Base-by-base conservation (phyloP, 2,797 vertebrate genomes). In the Parotocinclus haroldoi region DNA sequence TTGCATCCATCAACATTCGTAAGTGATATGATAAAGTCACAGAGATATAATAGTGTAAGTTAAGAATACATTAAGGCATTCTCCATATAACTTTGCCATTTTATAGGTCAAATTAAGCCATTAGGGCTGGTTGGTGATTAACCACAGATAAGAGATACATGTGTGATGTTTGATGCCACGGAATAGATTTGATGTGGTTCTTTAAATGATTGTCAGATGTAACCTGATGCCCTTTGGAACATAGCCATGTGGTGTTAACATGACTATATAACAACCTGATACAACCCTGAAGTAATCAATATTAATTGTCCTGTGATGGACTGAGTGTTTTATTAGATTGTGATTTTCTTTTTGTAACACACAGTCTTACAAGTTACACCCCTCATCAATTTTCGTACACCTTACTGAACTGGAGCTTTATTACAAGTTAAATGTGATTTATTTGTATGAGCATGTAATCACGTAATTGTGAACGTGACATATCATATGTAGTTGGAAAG, bases 111-210 rank as follows among this genome's bases (percentile, higher is more conserved):
- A 56, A 63, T 70, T 45, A 63, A 52, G 55, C 10, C 38, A 59
- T 66, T 48, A 63, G 9, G 38, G 10, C 57, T 14, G 48, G 63
- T 63, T 63, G 60, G 19, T 68, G 60, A 69, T 73, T 73, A 73
- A 70, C 64, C 9, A n/a, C 13, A 39, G 63, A 73, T 60, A 59
- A 70, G 38, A 4, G 19, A 12, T 7, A 17, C 0, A 19, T 38
- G 13, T 49, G 59, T 54, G 16, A 63, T 45, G 14, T 12, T 39
- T 0, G 5, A 9, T 27, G 0, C 46, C 17, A 62, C 19, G 59
- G 7, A 1, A 39, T 27, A 27, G 19, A 46, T 19, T 48, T 53
- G 37, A 63, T 51, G 59, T 39, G 51, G 27, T 18, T 45, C 54
- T 66, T 50, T 1, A 58, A 39, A 40, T 39, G 17, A 19, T 18